Base-by-base conservation (phyloP, 92 coral and sea anemone species). In the Plumapathes pennacea region DNA sequence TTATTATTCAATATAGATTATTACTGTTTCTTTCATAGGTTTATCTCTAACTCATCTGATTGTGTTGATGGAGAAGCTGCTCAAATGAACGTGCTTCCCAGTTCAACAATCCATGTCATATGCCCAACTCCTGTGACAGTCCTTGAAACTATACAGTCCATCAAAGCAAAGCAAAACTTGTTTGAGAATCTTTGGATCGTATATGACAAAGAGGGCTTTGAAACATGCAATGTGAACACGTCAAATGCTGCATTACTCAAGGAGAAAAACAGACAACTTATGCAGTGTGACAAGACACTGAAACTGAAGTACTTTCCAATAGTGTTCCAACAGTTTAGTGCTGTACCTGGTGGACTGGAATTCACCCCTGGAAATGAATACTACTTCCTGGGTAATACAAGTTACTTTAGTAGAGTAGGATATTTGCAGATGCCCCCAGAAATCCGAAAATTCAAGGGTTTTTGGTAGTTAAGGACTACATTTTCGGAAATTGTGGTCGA, bases 121-220 rank as follows among this genome's bases (percentile, higher is more conserved):
- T 62, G 69, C 26, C 69, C 69, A 29, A 46, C 37, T 62, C 56
- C 46, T 10, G 23, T 44, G 18, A 48, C 49, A 22, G 49, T 62
- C 25, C 46, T 62, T 55, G 33, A 62, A 26, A 45, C 69, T 14
- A 32, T 62, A 17, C 30, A 38, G 13, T 46, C 56, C 46, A 48
- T 17, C 9, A 55, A 55, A 4, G 48, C 69, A 0, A 27, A 55
- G 20, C 46, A 57, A 3, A 57, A 46, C 7, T 41, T 62, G 17
- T 62, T 33, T 15, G 69, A 62, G 15, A 62, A 62, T 38, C 13
- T 62, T 8, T 62, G 69, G 69, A 62, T 62, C 5, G 69, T 62
- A 14, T 62, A 62, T 17, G 69, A 62, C 23, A 15, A 30, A 0
- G 0, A 21, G 10, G 49, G 69, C 46, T 62, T 44, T 47, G 5